phyloP scores from a whole-genome alignment of 1,140 invertebrate species.

The Aradophagus sp. region DNA sequence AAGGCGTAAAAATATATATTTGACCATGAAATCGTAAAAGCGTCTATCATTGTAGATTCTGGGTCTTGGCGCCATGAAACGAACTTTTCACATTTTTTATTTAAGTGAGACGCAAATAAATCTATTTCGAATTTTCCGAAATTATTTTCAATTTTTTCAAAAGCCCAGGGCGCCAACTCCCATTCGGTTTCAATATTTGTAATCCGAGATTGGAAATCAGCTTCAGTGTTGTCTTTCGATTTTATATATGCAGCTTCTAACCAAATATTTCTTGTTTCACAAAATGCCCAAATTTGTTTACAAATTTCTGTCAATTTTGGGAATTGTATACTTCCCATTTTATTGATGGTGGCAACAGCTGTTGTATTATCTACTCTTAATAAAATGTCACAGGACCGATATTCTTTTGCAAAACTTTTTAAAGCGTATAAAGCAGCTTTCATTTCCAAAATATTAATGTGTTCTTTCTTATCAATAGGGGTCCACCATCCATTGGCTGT shows the following conservation, averaged over 20 bases:
- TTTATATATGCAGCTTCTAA: constrained; percentile 15
- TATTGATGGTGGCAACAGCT: constrained; percentile 13
- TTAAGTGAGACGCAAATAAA: not conserved
- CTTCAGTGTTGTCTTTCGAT: constrained; percentile 3
- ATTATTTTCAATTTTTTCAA: no score
- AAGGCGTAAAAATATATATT: constrained; percentile 17
- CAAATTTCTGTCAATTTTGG: constrained; percentile 2
- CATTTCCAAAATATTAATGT: no score
- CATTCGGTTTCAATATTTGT: not conserved
- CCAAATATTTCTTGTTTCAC: constrained; percentile 8
- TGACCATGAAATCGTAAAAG: constrained; percentile 8
- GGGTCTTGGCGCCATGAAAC: constrained; percentile 55
- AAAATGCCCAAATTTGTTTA: not conserved
- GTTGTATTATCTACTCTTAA: constrained; percentile 21
- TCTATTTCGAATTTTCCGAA: no score
- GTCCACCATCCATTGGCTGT: constrained; percentile 15
- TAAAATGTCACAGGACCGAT: constrained; percentile 40
- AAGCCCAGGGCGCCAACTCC: no score
- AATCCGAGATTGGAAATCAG: not conserved
- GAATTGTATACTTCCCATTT: constrained; percentile 5
- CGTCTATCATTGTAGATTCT: constrained; percentile 6
- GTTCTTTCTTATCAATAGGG: not conserved
- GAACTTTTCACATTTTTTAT: constrained; percentile 53
- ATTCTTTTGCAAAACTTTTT: constrained; percentile 28
- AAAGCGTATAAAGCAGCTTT: no score